phyloP scores from a whole-genome alignment of 1,140 invertebrate genomes.

The Wiebesia pumilae region DNA sequence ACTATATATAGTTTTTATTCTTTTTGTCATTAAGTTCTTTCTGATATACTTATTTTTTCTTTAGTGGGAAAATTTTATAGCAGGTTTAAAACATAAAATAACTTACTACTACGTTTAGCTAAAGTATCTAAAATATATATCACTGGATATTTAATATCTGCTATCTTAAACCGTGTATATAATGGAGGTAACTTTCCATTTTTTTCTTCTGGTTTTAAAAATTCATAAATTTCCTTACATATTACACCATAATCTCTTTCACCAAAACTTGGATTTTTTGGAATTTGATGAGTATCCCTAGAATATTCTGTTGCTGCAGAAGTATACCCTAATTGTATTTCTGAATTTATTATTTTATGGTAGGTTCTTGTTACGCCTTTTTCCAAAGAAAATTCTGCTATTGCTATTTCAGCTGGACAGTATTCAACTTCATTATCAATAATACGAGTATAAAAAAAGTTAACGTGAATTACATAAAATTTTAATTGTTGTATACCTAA shows the following conservation, averaged over 20 bases:
- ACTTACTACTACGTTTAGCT: constrained; percentile 51
- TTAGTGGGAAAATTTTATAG: neutral
- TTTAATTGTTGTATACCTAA: constrained; percentile 47
- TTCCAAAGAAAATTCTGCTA: constrained; percentile 73
- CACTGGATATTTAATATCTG: constrained; percentile 49
- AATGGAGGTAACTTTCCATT: constrained; percentile 69
- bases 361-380: constrained; percentile 75
- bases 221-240: constrained; percentile 67
- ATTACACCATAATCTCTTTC: constrained; percentile 60
- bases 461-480: constrained; percentile 72
- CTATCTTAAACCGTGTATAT: constrained; percentile 66
- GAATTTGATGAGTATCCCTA: constrained; percentile 73
- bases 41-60: neutral
- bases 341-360: constrained; percentile 74
- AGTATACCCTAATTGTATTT: constrained; percentile 75
- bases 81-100: neutral
- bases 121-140: constrained; percentile 69
- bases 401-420: constrained; percentile 70
- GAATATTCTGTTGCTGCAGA: constrained; percentile 71
- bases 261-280: constrained; percentile 62
- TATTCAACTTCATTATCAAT: constrained; percentile 57
- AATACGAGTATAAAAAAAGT: constrained; percentile 66
- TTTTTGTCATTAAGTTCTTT: neutral
- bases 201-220: constrained; percentile 60
- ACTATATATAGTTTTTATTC: no score